Base-by-base conservation (phyloP, 1,140 invertebrate genomes). In the Zaprionus ghesquierei region DNA sequence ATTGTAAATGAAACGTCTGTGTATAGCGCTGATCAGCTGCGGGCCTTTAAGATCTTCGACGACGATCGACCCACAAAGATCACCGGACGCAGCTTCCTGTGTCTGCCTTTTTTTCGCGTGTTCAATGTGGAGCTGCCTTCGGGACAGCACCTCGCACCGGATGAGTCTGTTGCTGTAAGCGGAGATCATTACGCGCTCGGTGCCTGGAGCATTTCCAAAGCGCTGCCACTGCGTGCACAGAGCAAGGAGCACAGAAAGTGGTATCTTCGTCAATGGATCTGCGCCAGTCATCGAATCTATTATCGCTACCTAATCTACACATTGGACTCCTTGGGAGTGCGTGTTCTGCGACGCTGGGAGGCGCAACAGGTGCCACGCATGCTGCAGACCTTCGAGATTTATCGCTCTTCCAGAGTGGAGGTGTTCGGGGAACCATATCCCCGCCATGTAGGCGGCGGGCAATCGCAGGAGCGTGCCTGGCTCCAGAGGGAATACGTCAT, bases 241-340 rank as follows among this genome's bases (percentile, higher is more conserved):
- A 78, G 77, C 6, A 58, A 68, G 9, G 59, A 66, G 5, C 66
- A 79, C 2, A 31, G 29, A 1, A 74, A 66, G n/a, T 91, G 90
- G 90, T 90, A 62, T 56, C 62, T 85, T 0, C 68, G 81, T 1
- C 54, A 79, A 3, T 79, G 75, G 66, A 90, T 97, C 69, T 96
- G 96, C 8, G 94, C 94, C 35, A 94, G 94, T 59, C 90, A 91
- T 70, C 94, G 95, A 56, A 92, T 97, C 9, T 93, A 95, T 31
- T 98, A 96, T 90, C 94, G 97, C n/a, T 98, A 97, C 90, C 95
- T 96, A 77, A 93, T 97, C 50, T 96, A 95, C 86, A 92, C 93
- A 27, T 80, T 94, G 10, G 92, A 94, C 74, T 92, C 93, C 74
- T 84, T 92, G 13, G 93, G 93, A 85, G 92, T 93, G 63, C 85